Percentiles rank a stretch among this genome's conserved stretches.
Evolutionary conservation across 2,797 vertebrate genomes (phyloP).

Genomic region (Botia kubotai): DNA sequence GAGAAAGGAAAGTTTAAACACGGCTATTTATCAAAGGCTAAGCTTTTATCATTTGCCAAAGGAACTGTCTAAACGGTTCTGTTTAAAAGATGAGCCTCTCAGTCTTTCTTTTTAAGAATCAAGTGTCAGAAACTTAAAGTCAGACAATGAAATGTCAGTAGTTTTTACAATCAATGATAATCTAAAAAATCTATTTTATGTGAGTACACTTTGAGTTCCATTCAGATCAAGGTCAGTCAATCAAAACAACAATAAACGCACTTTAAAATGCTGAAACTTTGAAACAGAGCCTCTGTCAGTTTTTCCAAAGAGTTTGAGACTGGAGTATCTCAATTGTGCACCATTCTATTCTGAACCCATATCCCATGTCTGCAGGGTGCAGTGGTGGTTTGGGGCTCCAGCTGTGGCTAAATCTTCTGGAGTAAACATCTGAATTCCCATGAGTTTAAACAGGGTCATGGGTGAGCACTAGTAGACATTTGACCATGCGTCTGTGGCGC

Average conservation of each 20-base stretch:
- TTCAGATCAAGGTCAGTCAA: neutral
- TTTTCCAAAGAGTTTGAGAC: conserved; percentile 21
- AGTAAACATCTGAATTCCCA: conserved; percentile 52
- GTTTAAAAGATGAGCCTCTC: conserved; percentile 15
- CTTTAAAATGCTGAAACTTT: no score
- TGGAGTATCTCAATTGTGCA: conserved; percentile 20
- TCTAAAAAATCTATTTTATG: neutral
- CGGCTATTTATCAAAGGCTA: neutral
- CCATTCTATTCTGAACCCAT: conserved; percentile 10
- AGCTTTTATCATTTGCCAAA: conserved; percentile 20
- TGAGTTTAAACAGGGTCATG: conserved; percentile 46
- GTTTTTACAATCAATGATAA: neutral
- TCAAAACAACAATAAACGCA: no score
- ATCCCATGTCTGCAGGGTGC: conserved; percentile 23
- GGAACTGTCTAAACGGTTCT: neutral
- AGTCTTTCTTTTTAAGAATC: neutral
- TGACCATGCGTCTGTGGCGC: conserved; percentile 10
- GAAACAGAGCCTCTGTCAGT: neutral
- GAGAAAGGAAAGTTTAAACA: neutral
- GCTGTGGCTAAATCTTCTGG: conserved; percentile 29
- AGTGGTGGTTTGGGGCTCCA: conserved; percentile 33
- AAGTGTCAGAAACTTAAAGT: neutral
- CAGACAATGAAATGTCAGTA: neutral
- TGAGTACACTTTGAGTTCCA: no score
- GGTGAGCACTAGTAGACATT: conserved; percentile 19